Percentiles rank a stretch among this genome's conserved stretches.
Conservation (phyloP, 2,888 invertebrate species). For the Perdita meconis region DNA sequence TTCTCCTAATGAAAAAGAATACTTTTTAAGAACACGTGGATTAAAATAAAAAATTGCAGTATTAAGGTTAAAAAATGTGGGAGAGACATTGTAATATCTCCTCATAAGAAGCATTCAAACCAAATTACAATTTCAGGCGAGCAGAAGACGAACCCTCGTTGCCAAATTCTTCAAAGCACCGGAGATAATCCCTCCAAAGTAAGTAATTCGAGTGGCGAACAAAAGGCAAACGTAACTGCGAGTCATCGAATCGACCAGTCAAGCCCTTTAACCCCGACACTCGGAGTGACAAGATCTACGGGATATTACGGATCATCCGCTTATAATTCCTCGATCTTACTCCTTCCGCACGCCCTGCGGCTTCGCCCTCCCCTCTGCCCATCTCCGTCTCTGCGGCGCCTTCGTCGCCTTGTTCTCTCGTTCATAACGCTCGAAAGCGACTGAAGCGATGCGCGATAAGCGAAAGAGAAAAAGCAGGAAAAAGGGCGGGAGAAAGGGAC, state of each 20-base stretch:
- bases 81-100: no score
- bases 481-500: constrained; percentile 26
- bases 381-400: constrained; percentile 31
- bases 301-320: constrained; percentile 77
- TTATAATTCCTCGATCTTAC: constrained; percentile 71
- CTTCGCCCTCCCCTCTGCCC: constrained; percentile 12
- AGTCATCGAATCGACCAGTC: constrained; percentile 22
- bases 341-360: constrained; percentile 16
- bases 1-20: no score
- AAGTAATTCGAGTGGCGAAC: background rate
- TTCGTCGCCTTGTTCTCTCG: constrained; percentile 33
- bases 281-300: constrained; percentile 69
- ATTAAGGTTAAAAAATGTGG: no score
- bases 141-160: background rate
- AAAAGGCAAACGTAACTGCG: background rate
- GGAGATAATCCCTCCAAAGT: background rate
- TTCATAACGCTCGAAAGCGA: constrained; percentile 20
- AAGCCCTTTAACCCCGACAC: constrained; percentile 17
- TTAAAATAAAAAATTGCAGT: no score
- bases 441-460: constrained; percentile 5
- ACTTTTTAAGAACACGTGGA: no score
- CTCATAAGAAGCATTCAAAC: background rate
- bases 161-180: background rate
- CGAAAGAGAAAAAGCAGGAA: background rate
- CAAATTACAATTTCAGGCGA: background rate